Evolutionary conservation across 2,797 vertebrate species (phyloP), one percentile per base, ranked within the genome.

Genomic region (Cryptoblepharus egeriae): DNA sequence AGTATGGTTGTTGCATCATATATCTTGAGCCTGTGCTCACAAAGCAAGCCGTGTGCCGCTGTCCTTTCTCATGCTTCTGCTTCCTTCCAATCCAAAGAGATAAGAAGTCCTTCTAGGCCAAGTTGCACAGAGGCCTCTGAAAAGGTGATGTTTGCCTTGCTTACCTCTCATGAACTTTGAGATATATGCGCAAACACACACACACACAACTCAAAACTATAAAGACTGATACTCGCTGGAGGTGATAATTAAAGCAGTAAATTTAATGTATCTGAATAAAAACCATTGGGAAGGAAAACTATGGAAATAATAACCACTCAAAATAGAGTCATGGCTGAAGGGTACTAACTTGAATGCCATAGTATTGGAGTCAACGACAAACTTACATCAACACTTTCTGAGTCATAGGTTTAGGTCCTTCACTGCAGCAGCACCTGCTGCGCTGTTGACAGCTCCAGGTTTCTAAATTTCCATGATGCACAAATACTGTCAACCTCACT

Each of bases 391-490:
- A 16, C 75, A 76, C 45, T 63, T 63, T 80, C 80, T 13, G 5
- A 71, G 37, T 85, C 78, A 91, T 71, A 84, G 72, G 71, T 55
- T 58, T 77, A 70, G 75, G 83, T 72, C 69, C 89, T 91, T 88
- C 85, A 26, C 88, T 84, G 88, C 86, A 68, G n/a, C 69, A 82
- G 32, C 93, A 94, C 85, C 93, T 92, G 92, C 88, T 92, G 28
- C 75, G 73, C 77, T 87, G 85, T 67, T 77, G 78, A 91, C 92
- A 93, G 85, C 85, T 84, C 79, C 24, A 80, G 87, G 83, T 79
- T 64, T 85, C 80, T 91, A 90, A 90, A 72, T 94, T 93, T 95
- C 91, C 92, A 92, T 88, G 87, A 87, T 85, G 81, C 82, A 75
- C 45, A 78, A 86, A 90, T 45, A 86, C 83, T 57, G 85, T 85